A percentile compares a stretch with the other conserved stretches of the same genome.
phyloP scores from a whole-genome alignment of 2,113 vertebrate genomes.

The Alethe diademata region DNA sequence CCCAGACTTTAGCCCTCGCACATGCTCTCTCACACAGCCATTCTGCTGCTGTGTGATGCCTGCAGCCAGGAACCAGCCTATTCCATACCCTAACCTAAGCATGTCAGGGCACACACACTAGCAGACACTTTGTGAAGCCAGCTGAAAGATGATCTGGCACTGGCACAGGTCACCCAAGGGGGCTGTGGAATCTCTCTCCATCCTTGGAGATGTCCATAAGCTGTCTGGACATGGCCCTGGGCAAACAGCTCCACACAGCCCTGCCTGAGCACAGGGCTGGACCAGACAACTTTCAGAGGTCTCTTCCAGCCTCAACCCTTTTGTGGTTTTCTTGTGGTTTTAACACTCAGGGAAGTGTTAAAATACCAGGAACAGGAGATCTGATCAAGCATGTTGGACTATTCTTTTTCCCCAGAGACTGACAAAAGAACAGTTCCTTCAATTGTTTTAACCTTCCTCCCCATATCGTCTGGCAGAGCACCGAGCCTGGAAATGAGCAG shows the following conservation, averaged over 20 bases:
- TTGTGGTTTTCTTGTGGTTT: not conserved
- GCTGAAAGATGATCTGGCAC: not conserved
- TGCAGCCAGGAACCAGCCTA: not conserved
- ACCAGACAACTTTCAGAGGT: not conserved
- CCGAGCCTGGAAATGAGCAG: not conserved
- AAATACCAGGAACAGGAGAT: not conserved
- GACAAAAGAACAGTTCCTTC: not conserved
- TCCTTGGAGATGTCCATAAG: not conserved
- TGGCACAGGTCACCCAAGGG: not conserved
- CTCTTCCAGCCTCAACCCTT: not conserved
- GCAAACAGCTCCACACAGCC: not conserved
- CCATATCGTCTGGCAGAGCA: not conserved
- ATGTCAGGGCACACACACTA: not conserved
- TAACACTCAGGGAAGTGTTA: not conserved
- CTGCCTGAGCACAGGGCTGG: not conserved
- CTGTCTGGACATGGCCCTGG: accelerated
- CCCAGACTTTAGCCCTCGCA: not conserved
- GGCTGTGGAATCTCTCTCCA: not conserved
- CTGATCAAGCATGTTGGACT: not conserved
- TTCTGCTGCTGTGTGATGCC: not conserved
- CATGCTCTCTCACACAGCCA: not conserved
- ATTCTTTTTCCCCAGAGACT: not conserved
- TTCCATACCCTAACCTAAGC: not conserved
- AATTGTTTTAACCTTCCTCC: constrained; percentile 12
- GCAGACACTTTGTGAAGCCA: not conserved